Evolutionary conservation across 2,113 vertebrate genomes (phyloP).

Genomic region (Poeciliopsis retropinna): DNA sequence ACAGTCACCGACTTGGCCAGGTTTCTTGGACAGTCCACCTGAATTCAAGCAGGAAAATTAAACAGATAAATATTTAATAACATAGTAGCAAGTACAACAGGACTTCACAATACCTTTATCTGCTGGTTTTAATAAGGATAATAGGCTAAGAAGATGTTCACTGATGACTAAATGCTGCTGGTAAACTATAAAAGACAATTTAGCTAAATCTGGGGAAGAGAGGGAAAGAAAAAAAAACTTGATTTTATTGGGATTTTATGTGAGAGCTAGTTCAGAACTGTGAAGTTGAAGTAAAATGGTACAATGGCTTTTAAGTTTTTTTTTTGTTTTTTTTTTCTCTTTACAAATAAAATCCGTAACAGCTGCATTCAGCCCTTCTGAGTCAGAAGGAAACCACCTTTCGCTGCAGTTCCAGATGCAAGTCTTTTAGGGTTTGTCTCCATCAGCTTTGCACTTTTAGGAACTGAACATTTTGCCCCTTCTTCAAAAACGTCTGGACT

Average conservation of each 20-base stretch:
- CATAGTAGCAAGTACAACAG: background rate
- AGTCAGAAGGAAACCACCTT: background rate
- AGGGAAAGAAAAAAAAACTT: background rate
- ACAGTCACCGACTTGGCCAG: constrained; percentile 98
- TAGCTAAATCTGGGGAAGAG: constrained; percentile 10
- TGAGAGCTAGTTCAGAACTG: background rate
- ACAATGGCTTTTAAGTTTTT: background rate
- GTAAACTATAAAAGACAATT: constrained; percentile 4
- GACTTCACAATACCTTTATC: background rate
- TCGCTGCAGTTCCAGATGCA: background rate
- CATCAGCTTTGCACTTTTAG: background rate
- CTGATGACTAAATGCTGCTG: constrained; percentile 3
- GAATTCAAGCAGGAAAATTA: constrained; percentile 48
- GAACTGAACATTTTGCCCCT: background rate
- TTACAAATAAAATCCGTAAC: background rate
- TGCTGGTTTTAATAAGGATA: background rate
- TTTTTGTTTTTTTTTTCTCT: background rate
- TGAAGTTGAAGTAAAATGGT: background rate
- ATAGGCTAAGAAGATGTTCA: background rate
- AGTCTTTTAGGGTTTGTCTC: background rate
- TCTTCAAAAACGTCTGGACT: background rate
- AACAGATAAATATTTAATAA: background rate
- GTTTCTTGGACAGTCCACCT: constrained; percentile 99
- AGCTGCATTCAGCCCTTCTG: background rate
- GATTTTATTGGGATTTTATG: background rate